A percentile compares a stretch with the other conserved stretches of the same genome.
Evolutionary conservation across 2,888 invertebrate species (phyloP).

Genomic region (Dexiosoma caninum): DNA sequence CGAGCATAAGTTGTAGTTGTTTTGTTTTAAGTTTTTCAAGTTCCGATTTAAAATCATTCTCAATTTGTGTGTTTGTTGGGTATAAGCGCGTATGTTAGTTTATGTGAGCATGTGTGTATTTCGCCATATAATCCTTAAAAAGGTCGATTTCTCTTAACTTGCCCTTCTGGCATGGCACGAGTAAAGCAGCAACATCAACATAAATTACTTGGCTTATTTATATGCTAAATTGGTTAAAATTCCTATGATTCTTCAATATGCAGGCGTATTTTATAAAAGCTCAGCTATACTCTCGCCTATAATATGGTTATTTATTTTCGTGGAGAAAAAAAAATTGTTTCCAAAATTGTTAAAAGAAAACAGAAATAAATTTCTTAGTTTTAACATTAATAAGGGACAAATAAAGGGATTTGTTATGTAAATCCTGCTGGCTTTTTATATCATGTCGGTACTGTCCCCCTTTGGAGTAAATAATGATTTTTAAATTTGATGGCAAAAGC

Average conservation of each 20-base stretch:
- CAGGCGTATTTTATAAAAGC: neutral
- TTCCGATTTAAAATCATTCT: no score
- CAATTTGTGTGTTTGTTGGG: neutral
- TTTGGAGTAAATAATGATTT: neutral
- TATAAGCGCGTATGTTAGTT: neutral
- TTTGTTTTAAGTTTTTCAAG: no score
- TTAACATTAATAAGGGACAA: conserved; percentile 19
- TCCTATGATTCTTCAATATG: conserved; percentile 21
- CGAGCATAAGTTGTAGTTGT: no score
- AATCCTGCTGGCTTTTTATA: neutral
- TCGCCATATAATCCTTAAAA: conserved; percentile 36
- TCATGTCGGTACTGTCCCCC: neutral
- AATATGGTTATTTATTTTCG: neutral
- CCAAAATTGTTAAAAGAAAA: neutral
- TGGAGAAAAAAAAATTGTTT: neutral
- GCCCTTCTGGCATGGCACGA: neutral
- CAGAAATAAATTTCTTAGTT: conserved; percentile 24
- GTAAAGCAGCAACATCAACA: neutral
- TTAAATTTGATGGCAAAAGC: neutral
- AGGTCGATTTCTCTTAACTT: neutral
- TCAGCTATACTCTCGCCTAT: neutral
- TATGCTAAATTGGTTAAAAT: conserved; percentile 54
- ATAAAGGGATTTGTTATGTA: conserved; percentile 21
- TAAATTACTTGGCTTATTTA: conserved; percentile 42
- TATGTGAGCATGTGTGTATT: neutral